These are phyloP conservation scores for Xerus inauris DNA, from an alignment of 2,113 vertebrate genomes.

Conservation along the genomic window DNA sequence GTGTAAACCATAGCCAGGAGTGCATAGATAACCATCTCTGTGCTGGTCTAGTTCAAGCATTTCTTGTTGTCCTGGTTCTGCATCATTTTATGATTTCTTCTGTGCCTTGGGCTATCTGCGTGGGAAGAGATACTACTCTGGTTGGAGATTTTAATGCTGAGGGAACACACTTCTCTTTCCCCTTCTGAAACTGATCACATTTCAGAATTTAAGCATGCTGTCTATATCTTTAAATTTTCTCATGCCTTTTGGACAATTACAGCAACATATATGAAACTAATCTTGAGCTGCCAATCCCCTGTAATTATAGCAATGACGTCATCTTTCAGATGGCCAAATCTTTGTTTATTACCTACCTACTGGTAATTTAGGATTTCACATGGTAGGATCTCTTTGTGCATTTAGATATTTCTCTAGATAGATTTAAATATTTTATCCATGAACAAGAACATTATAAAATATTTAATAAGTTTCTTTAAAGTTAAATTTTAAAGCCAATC, in stretches of 20 bases:
- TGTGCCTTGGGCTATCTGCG: not conserved
- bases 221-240: not conserved
- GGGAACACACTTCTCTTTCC: not conserved
- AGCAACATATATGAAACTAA: not conserved
- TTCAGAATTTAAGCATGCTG: slow-evolving; percentile 22
- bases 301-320: not conserved
- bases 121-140: not conserved
- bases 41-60: not conserved
- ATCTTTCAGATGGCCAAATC: not conserved
- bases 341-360: slow-evolving; percentile 19
- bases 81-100: not conserved
- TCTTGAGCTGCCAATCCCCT: not conserved
- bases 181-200: not conserved
- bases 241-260: not conserved
- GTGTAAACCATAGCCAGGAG: not conserved
- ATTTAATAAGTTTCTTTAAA: slow-evolving; percentile 72
- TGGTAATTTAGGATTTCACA: slow-evolving; percentile 1
- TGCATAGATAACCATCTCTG: not conserved
- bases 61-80: not conserved
- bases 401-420: slow-evolving; percentile 46
- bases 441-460: slow-evolving; percentile 55
- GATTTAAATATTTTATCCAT: slow-evolving; percentile 55
- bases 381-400: not conserved
- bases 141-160: slow-evolving; percentile 6
- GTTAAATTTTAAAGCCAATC: slow-evolving; percentile 64